Conservation (phyloP, 2,113 vertebrate species). For the Microcebus murinus region DNA sequence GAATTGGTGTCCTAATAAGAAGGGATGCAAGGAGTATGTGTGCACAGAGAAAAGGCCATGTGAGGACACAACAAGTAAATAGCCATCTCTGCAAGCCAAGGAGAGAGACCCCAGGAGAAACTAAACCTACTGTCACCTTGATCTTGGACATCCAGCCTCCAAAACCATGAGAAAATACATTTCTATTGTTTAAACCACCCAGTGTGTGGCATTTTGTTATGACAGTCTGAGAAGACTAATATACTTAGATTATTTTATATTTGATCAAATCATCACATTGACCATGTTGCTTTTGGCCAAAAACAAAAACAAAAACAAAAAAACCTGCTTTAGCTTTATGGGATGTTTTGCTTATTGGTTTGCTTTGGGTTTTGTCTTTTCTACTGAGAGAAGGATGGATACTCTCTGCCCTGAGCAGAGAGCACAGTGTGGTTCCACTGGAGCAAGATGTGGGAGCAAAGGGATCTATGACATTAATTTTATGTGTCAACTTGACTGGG, state of each 20-base stretch:
- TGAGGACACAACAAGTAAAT: not conserved
- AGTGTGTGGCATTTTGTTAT: not conserved
- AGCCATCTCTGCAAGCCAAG: not conserved
- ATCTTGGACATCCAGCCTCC: not conserved
- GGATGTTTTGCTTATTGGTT: not conserved
- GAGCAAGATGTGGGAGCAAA: not conserved
- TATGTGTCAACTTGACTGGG: not conserved
- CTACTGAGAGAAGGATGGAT: not conserved
- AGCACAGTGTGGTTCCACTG: not conserved
- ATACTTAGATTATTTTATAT: not conserved
- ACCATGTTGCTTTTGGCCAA: not conserved
- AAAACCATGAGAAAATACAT: not conserved
- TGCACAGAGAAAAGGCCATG: not conserved
- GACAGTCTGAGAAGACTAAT: not conserved
- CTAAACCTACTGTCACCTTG: not conserved
- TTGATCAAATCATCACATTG: not conserved
- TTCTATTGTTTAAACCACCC: not conserved
- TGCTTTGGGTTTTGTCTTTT: not conserved
- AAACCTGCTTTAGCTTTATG: not conserved
- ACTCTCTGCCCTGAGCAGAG: not conserved
- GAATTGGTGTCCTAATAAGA: not conserved
- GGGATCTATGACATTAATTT: not conserved
- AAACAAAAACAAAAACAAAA: not conserved
- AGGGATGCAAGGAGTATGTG: not conserved
- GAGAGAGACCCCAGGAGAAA: not conserved